Base-by-base conservation (phyloP, 2,888 invertebrate genomes). In the Metallyticus violacea region DNA sequence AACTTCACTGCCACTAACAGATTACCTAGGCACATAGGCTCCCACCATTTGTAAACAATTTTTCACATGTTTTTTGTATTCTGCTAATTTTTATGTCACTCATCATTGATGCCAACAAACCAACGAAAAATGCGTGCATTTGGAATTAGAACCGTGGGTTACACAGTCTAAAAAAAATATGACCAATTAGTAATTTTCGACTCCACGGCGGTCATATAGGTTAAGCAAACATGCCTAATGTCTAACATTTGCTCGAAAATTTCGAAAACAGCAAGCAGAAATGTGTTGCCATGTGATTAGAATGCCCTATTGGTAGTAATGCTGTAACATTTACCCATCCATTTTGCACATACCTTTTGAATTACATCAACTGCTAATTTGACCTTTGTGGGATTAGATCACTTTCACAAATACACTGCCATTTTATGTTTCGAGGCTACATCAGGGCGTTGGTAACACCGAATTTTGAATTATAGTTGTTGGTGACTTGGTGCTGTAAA, bases 41-140 rank as follows among this genome's bases (percentile, higher is more conserved):
- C 26, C 26, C 62, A 26, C 84, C 87, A 87, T 87, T 87, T 83
- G 84, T 87, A 87, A 87, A 87, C 79, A 87, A 87, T 82, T 26
- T 28, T 4, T 62, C 40, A 62, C 40, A 22, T 62, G 40, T 62
- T 62, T 29, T 29, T 6, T 29, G 29, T 29, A 0, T 62, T 62
- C 40, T 62, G 40, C 40, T 62, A 62, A 62, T 62, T 62, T 62
- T 62, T 62, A 62, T 22, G 40, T 62, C 40, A 62, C 22, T 4
- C 15, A 62, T 62, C 40, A 62, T 3, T 62, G 40, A 62, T 22
- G 40, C 40, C 40, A 62, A 62, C 40, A 62, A 9, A 6, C 40
- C 15, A 62, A 4, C 40, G 9, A 62, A 62, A 62, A 62, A 62
- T 6, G 22, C 22, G 15, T 62, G 7, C 40, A 22, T 62, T 62